Percentiles rank a stretch among this genome's conserved stretches.
phyloP scores from a whole-genome alignment of 2,888 invertebrate species.

The Luperina testacea region DNA sequence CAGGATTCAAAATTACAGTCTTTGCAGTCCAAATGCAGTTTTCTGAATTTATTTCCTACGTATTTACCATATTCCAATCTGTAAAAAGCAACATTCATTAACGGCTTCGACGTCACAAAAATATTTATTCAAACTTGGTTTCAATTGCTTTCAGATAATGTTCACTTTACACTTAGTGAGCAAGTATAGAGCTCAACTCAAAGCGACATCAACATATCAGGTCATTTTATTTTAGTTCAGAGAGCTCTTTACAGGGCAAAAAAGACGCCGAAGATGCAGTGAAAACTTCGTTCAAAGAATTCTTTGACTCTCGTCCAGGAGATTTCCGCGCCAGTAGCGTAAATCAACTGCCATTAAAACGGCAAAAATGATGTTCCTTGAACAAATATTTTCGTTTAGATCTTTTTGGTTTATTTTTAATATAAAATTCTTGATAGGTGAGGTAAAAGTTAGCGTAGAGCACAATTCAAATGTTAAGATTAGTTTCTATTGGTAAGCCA shows the following conservation, averaged over 20 bases:
- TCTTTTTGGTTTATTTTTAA: conserved; percentile 37
- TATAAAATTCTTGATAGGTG: conserved; percentile 37
- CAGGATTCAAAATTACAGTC: not conserved
- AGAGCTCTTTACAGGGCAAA: conserved; percentile 57
- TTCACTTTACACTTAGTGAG: conserved; percentile 39
- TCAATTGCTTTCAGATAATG: conserved; percentile 28
- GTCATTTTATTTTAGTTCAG: conserved; percentile 58
- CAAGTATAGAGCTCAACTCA: conserved; percentile 35
- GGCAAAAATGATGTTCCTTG: conserved; percentile 61
- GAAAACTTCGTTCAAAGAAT: conserved; percentile 66
- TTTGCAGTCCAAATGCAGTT: not conserved
- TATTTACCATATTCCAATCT: conserved; percentile 3
- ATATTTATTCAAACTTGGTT: conserved; percentile 25
- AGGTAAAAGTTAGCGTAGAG: conserved; percentile 7
- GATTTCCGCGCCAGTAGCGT: conserved; percentile 64
- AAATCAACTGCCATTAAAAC: conserved; percentile 68
- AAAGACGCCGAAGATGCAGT: conserved; percentile 61
- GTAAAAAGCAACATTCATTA: conserved; percentile 4
- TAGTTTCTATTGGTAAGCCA: conserved; percentile 26
- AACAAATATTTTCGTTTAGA: conserved; percentile 60
- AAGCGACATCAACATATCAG: conserved; percentile 62
- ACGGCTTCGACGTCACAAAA: conserved; percentile 9
- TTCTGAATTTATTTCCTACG: conserved; percentile 9
- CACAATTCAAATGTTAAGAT: conserved; percentile 32
- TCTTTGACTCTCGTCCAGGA: conserved; percentile 64